These are phyloP conservation scores for Acrocephalus arundinaceus DNA, from an alignment of 2,113 vertebrate species.

Conservation along the genomic window DNA sequence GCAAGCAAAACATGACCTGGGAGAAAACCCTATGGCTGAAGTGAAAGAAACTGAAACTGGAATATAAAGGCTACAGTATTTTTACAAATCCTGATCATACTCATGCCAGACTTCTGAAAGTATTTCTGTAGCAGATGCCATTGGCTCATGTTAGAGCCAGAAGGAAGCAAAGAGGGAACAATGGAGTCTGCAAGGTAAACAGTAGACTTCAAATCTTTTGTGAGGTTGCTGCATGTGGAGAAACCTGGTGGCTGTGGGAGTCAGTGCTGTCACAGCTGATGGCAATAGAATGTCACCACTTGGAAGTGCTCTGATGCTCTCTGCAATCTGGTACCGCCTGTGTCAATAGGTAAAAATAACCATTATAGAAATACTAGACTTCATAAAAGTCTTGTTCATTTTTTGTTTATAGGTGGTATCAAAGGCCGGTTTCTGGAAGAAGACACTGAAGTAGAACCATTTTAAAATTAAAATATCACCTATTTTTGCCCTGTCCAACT, in stretches of 20 bases:
- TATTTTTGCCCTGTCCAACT: neutral
- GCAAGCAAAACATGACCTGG: neutral
- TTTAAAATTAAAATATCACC: neutral
- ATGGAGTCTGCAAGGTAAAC: neutral
- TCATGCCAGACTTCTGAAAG: neutral
- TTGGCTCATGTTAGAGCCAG: neutral
- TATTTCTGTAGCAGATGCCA: neutral
- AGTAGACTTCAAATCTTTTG: rapidly evolving
- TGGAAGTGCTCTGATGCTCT: neutral
- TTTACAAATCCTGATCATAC: neutral
- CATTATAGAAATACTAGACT: neutral
- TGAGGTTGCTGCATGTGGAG: neutral
- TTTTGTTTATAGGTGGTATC: neutral
- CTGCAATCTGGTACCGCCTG: neutral
- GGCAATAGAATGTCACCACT: rapidly evolving
- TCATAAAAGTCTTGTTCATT: neutral
- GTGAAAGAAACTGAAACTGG: neutral
- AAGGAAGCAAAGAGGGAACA: neutral
- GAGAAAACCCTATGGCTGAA: neutral
- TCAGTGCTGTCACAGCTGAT: neutral
- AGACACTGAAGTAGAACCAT: neutral
- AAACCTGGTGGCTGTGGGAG: neutral
- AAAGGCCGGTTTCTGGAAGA: neutral
- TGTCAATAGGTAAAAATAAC: neutral
- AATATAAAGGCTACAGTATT: neutral